Base-by-base conservation (phyloP, 2,113 vertebrate genomes). In the Leptobrachium leishanense region DNA sequence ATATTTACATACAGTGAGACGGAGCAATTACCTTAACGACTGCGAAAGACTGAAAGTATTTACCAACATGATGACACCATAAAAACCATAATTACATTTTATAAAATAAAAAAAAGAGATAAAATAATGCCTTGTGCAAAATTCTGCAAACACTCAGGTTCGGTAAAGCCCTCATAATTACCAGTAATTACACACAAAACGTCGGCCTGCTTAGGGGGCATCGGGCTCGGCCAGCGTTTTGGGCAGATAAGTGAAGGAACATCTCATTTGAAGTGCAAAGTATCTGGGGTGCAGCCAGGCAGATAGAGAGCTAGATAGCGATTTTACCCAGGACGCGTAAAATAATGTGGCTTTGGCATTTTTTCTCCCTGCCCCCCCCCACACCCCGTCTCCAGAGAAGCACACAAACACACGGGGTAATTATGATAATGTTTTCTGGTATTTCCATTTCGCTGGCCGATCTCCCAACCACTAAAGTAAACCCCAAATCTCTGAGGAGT, bases 391-490 rank as follows among this genome's bases (percentile, higher is more conserved):
- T 31, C 20, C 20, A 31, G 20, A 31, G 20, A 31, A 31, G 20
- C 20, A 31, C 79, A 81, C 76, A 86, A 91, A 87, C 76, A 88
- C 77, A 15, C 53, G 87, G 87, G 84, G 85, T 90, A 88, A 94
- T 92, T 90, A 90, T 86, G 84, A 84, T 88, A 90, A 90, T 93
- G 89, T 88, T 89, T 89, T 89, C 86, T 88, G 86, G 89, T 85
- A 85, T 91, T 88, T 89, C 91, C 84, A 87, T 87, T 90, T 81
- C 82, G 63, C 54, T 91, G 93, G 91, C 89, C 62, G 20, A 40
- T 81, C 65, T 88, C 90, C 91, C 91, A 87, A 91, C 88, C 89
- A 72, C 83, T 54, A 89, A 88, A 90, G 88, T 89, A 90, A 95
- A 91, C 82, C 92, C 74, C 81, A 68, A 84, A 83, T 83, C 82